phyloP scores from a whole-genome alignment of 2,797 vertebrate genomes.

The Halcyon smyrnensis region DNA sequence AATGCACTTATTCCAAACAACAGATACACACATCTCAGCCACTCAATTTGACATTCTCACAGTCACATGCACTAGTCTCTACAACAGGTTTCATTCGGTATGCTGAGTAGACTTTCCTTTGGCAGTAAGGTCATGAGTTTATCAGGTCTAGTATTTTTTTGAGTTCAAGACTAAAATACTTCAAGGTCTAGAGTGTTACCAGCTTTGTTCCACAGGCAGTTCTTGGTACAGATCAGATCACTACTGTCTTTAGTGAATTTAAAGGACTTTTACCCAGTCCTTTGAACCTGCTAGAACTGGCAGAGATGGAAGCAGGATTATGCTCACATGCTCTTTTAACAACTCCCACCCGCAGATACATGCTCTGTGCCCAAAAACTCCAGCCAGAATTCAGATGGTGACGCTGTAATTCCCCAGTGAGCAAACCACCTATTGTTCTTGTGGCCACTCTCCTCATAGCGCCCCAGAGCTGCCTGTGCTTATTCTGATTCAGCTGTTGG shows the following conservation, averaged over 20 bases:
- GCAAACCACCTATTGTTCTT: conserved; percentile 39
- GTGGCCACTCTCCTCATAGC: neutral
- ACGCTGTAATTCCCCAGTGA: conserved; percentile 34
- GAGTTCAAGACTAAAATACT: conserved; percentile 50
- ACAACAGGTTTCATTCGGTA: neutral
- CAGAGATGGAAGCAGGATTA: conserved; percentile 62
- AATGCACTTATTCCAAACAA: neutral
- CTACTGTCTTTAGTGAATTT: neutral
- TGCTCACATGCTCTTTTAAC: conserved; percentile 44
- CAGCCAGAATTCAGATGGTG: conserved; percentile 24
- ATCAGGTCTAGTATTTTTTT: neutral
- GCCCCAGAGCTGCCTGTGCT: neutral
- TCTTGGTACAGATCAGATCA: conserved; percentile 55
- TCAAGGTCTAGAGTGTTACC: conserved; percentile 26
- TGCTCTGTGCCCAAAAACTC: conserved; percentile 11
- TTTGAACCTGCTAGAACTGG: conserved; percentile 50
- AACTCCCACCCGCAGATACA: conserved; percentile 36
- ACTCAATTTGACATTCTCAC: conserved; percentile 28
- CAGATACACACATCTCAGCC: neutral
- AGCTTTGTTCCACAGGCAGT: neutral
- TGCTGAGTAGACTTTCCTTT: conserved; percentile 58
- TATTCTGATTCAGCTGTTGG: neutral
- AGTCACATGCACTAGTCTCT: conserved; percentile 2
- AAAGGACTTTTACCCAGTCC: conserved; percentile 17
- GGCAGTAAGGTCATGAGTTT: conserved; percentile 59